phyloP scores from a whole-genome alignment of 2,888 invertebrate species.

The Unio delphinus region DNA sequence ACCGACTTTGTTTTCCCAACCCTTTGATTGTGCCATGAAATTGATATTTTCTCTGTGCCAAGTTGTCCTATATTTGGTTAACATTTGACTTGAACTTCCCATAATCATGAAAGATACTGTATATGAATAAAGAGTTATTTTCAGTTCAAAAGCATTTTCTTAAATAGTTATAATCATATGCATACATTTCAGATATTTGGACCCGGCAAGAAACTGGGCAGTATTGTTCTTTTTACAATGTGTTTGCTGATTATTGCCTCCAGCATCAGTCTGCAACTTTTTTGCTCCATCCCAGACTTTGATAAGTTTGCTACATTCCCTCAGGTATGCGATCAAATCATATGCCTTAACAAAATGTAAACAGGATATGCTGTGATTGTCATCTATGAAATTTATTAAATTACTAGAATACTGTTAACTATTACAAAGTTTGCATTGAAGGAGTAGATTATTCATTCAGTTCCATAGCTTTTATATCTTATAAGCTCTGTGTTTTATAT shows the following conservation, averaged over 20 bases:
- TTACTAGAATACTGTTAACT: conserved; percentile 29
- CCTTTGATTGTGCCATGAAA: no score
- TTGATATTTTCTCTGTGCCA: no score
- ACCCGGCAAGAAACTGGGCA: conserved; percentile 96
- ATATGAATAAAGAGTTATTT: no score
- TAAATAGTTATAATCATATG: background rate
- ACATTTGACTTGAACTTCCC: no score
- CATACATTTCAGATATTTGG: conserved; percentile 79
- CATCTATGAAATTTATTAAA: background rate
- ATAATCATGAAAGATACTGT: no score
- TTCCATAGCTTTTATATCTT: no score
- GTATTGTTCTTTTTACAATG: conserved; percentile 99
- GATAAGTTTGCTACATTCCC: conserved; percentile 99
- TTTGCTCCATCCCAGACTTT: conserved; percentile 90
- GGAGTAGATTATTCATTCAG: no score
- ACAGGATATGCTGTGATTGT: background rate
- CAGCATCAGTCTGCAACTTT: conserved; percentile 98
- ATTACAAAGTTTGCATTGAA: no score
- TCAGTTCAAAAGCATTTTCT: no score
- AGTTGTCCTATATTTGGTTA: no score
- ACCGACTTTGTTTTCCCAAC: no score
- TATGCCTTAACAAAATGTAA: background rate
- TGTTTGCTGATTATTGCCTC: conserved; percentile 98
- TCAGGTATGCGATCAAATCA: conserved; percentile 77
- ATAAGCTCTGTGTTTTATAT: no score